Conservation (phyloP, 2,888 invertebrate species). For the Melangyna quadrimaculata region DNA sequence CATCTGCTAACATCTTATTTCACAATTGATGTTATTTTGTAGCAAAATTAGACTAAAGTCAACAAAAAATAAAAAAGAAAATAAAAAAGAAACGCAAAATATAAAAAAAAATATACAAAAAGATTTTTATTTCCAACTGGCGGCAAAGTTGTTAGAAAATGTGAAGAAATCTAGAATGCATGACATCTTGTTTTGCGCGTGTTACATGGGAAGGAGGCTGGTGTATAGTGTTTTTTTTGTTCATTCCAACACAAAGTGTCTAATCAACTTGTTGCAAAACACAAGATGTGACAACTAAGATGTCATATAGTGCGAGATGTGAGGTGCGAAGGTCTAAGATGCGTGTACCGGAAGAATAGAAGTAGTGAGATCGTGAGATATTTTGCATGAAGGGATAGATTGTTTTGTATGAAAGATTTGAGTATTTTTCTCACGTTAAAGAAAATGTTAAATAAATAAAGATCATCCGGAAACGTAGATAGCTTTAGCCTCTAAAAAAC, state of each 20-base stretch:
- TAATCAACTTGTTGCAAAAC: conserved; percentile 67
- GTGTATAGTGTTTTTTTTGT: not conserved
- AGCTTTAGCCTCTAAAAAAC: not conserved
- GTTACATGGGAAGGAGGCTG: conserved; percentile 7
- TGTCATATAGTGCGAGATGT: conserved; percentile 7
- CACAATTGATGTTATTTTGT: conserved; percentile 37
- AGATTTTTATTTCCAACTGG: not conserved
- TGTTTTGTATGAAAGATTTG: not conserved
- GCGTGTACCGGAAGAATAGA: conserved; percentile 31
- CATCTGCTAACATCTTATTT: conserved; percentile 17
- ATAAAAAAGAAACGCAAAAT: conserved; percentile 47
- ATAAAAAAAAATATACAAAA: conserved; percentile 25
- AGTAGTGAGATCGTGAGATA: conserved; percentile 45
- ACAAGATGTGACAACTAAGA: conserved; percentile 44
- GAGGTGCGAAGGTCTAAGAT: conserved; percentile 58
- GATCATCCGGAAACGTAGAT: not conserved
- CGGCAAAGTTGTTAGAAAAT: conserved; percentile 54
- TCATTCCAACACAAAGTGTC: conserved; percentile 49
- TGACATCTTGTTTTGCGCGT: conserved; percentile 26
- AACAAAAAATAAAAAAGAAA: conserved; percentile 33
- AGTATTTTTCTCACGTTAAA: not conserved
- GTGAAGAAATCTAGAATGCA: conserved; percentile 58
- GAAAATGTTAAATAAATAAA: not conserved
- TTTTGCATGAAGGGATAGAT: conserved; percentile 22
- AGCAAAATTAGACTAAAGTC: conserved; percentile 48